Percentiles rank a stretch among this genome's conserved stretches.
phyloP scores from a whole-genome alignment of 2,113 vertebrate genomes.

The Silurus asotus region DNA sequence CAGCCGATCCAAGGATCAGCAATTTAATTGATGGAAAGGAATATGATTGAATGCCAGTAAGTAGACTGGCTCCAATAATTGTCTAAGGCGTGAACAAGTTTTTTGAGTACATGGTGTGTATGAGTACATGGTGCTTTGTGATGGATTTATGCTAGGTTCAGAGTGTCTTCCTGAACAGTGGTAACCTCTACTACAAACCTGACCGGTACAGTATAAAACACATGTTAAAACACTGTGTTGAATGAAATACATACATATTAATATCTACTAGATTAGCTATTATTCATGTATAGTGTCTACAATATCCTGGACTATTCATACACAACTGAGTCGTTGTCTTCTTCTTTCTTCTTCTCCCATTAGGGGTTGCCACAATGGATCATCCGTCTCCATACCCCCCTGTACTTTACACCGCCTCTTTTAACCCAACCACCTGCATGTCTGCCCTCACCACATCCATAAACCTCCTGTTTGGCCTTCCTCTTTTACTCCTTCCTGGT shows the following conservation, averaged over 20 bases:
- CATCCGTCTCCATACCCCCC: too few relatives aligned
- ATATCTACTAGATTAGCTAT: constrained; percentile 1
- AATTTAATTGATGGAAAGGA: too few relatives aligned
- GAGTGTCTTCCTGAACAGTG: background rate
- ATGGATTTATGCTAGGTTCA: background rate
- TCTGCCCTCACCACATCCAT: too few relatives aligned
- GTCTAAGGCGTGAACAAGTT: background rate
- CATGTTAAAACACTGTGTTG: background rate
- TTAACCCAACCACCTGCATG: too few relatives aligned
- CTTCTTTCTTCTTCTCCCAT: too few relatives aligned
- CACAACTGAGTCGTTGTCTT: background rate
- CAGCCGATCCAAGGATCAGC: too few relatives aligned
- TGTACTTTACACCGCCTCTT: too few relatives aligned
- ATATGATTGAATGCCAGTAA: background rate
- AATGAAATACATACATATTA: background rate
- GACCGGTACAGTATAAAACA: background rate
- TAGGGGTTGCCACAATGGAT: too few relatives aligned
- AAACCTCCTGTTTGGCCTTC: too few relatives aligned
- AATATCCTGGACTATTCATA: background rate
- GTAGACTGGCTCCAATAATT: background rate
- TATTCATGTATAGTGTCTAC: background rate
- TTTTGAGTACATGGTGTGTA: background rate
- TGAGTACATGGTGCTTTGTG: background rate
- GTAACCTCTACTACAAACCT: background rate
- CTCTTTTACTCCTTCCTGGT: too few relatives aligned